phyloP scores from a whole-genome alignment of 2,888 invertebrate species.

The Polyommatus iphigenia region DNA sequence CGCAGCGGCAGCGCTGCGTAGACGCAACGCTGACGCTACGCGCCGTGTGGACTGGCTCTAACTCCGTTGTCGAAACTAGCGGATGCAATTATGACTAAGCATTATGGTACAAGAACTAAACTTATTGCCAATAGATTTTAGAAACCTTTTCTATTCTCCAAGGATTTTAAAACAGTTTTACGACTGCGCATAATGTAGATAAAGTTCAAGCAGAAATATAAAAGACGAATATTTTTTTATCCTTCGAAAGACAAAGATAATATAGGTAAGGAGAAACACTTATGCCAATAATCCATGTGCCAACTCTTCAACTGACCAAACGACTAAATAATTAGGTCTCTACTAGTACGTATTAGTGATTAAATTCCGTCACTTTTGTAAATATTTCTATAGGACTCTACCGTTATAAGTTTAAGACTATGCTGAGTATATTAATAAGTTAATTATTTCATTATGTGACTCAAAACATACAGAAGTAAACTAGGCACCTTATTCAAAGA shows the following conservation, averaged over 20 bases:
- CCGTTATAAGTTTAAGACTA: background rate
- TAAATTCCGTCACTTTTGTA: constrained; percentile 14
- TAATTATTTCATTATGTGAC: background rate
- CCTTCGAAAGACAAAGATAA: background rate
- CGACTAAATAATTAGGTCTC: constrained; percentile 5
- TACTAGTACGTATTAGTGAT: background rate
- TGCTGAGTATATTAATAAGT: background rate
- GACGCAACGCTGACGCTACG: too few species aligned
- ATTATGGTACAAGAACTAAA: background rate
- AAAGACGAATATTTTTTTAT: constrained; percentile 11
- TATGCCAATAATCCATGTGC: background rate
- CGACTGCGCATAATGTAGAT: background rate
- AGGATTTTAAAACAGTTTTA: background rate
- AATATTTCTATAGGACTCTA: background rate
- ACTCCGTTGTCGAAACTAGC: background rate
- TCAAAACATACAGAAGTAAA: background rate
- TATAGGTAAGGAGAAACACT: background rate
- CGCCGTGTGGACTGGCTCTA: background rate
- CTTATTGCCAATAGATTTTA: background rate
- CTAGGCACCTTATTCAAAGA: too few species aligned
- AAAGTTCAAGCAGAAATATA: background rate
- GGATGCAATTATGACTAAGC: background rate
- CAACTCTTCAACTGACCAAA: constrained; percentile 13
- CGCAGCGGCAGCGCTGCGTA: too few species aligned
- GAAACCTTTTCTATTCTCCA: background rate